A percentile compares a stretch with the other conserved stretches of the same genome.
phyloP scores from a whole-genome alignment of 2,797 vertebrate genomes.

The Iguana delicatissima region DNA sequence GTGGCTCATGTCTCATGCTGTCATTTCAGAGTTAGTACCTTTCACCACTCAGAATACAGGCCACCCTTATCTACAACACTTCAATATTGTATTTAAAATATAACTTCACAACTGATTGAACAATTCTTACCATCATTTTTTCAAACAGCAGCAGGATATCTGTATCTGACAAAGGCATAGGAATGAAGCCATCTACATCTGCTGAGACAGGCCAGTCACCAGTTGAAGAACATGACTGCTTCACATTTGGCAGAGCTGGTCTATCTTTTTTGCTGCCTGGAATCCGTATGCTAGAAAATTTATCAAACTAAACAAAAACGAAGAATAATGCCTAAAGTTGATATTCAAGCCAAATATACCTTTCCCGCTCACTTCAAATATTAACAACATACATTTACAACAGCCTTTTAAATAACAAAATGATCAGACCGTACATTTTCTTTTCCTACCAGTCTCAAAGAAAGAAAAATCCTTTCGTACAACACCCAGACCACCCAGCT shows the following conservation, averaged over 20 bases:
- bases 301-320: slow-evolving; percentile 86
- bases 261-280: slow-evolving; percentile 94
- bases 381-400: background rate
- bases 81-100: too few relatives aligned
- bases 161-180: slow-evolving; percentile 88
- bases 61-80: too few relatives aligned
- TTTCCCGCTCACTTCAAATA: background rate
- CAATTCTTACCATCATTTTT: slow-evolving; percentile 97
- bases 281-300: slow-evolving; percentile 95
- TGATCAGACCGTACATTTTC: too few relatives aligned
- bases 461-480: too few relatives aligned
- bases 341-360: background rate
- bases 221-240: slow-evolving; percentile 77
- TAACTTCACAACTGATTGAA: background rate
- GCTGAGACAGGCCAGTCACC: slow-evolving; percentile 81
- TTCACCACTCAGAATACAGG: too few relatives aligned
- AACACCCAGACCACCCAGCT: background rate
- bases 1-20: background rate
- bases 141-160: slow-evolving; percentile 94
- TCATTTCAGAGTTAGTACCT: too few relatives aligned
- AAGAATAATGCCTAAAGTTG: background rate
- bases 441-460: background rate
- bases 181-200: slow-evolving; percentile 83
- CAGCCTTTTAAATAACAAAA: background rate
- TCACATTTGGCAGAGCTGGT: slow-evolving; percentile 81